Evolutionary conservation across 2,113 vertebrate genomes (phyloP), one percentile per base, ranked within the genome.

Genomic region (Gallinago media): DNA sequence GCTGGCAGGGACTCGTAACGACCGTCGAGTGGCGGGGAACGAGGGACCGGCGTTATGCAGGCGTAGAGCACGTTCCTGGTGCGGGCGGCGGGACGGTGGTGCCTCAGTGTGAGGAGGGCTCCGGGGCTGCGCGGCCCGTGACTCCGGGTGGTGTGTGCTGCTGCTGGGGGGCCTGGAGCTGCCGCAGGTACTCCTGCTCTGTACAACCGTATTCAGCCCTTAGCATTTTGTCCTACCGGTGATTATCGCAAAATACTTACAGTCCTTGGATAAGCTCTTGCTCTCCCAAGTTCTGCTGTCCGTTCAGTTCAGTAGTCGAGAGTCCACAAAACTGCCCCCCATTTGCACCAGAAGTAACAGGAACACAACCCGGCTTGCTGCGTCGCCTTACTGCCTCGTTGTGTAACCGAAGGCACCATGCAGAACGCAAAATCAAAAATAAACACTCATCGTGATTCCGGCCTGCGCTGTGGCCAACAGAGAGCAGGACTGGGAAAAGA

Each of bases 171-270:
- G 14, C 2, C 82, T 4, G 66, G 27, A 6, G 2, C 56, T 13
- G 56, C 1, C 5, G 0, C 0, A 16, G 31, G 2, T 3, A 1
- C 2, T 21, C 3, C 34, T 6, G 59, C 47, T 4, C 3, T 7
- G 1, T 0, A 0, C 8, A 1, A 0, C 5, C 1, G 0, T 2
- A 0, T 4, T 4, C 8, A 12, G 23, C 8, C 47, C 31, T 22
- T 3, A 0, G 0, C 3, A 3, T 2, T 2, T 11, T 11, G 36
- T 25, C 3, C 3, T 16, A 0, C 8, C 0, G 3, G 63, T 11
- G 50, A 0, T 23, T 14, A 6, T 8, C 23, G 31, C 3, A 7
- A 40, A 40, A 5, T 11, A 12, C 6, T 6, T 21, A 0, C n/a
- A 7, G 2, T 5, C 12, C 2, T 8, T 0, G 40, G 27, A 0